Conservation (phyloP, 2,888 invertebrate genomes). For the Eupsilia transversa region DNA sequence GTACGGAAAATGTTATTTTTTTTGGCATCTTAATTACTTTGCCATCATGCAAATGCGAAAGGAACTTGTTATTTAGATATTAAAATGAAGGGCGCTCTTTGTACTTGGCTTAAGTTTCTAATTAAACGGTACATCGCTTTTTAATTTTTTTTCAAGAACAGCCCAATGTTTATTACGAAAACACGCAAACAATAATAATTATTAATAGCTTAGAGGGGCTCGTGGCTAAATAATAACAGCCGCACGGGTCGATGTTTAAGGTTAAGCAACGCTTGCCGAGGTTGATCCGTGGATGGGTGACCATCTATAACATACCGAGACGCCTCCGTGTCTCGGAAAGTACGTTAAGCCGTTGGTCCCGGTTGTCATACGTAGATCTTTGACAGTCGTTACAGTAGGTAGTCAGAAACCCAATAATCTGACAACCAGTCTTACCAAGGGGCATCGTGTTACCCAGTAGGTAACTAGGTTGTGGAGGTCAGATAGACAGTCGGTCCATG, state of each 20-base stretch:
- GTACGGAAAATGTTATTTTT: conserved; percentile 43
- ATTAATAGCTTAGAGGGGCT: neutral
- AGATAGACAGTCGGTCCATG: too few relatives aligned
- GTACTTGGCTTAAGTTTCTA: conserved; percentile 19
- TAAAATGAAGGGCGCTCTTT: conserved; percentile 25
- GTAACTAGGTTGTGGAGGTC: too few relatives aligned
- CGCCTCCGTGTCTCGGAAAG: too few relatives aligned
- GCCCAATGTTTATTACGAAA: neutral
- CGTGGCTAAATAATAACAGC: neutral
- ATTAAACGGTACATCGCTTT: conserved; percentile 26
- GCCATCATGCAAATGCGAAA: conserved; percentile 38
- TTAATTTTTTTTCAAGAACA: neutral
- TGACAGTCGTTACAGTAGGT: too few relatives aligned
- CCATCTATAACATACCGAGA: too few relatives aligned
- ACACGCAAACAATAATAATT: neutral
- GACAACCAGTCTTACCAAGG: too few relatives aligned
- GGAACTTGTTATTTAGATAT: conserved; percentile 47
- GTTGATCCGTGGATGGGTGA: neutral
- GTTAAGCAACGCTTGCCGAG: neutral
- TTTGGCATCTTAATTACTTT: conserved; percentile 46
- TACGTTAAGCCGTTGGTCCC: too few relatives aligned
- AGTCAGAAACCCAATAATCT: too few relatives aligned
- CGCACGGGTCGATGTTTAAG: neutral
- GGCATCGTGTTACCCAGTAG: too few relatives aligned
- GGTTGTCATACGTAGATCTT: too few relatives aligned